Percentiles rank a stretch among this genome's conserved stretches.
Evolutionary conservation across 1,140 invertebrate genomes (phyloP).

Genomic region (Atta colombica): DNA sequence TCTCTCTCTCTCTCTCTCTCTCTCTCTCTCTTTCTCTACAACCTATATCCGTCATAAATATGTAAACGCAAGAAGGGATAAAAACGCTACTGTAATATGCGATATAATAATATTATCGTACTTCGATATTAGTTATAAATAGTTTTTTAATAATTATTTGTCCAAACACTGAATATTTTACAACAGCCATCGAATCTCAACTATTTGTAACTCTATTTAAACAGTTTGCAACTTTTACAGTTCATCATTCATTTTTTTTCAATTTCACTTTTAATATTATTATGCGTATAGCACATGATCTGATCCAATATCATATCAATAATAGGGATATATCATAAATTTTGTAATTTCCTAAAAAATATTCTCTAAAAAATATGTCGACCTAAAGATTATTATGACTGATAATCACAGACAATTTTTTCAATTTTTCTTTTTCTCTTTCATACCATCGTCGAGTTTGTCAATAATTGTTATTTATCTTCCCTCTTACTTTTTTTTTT

Average conservation of each 20-base stretch:
- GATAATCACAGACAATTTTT: conserved; percentile 86
- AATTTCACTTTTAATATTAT: conserved; percentile 76
- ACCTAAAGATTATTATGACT: conserved; percentile 87
- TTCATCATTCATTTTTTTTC: conserved; percentile 68
- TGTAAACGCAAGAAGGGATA: conserved; percentile 81
- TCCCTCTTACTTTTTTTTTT: conserved; percentile 10
- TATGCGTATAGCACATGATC: conserved; percentile 80
- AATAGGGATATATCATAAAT: conserved; percentile 86
- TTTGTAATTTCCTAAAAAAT: conserved; percentile 87
- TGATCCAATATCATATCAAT: conserved; percentile 85
- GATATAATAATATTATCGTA: conserved; percentile 82
- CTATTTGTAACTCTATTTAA: conserved; percentile 83
- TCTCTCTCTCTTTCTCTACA: conserved; percentile 22
- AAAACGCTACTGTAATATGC: conserved; percentile 82
- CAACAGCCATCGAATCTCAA: conserved; percentile 85
- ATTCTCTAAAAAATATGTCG: conserved; percentile 86
- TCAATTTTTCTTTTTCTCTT: conserved; percentile 80
- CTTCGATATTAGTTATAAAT: conserved; percentile 84
- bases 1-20: conserved; percentile 18
- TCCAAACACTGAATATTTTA: conserved; percentile 86
- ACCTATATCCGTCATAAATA: conserved; percentile 75
- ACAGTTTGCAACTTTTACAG: conserved; percentile 81
- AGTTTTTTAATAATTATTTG: conserved; percentile 84
- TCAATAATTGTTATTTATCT: conserved; percentile 65
- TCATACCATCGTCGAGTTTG: conserved; percentile 67